Conservation (phyloP, 92 coral and sea anemone species). For the Phenganax subtilis region DNA sequence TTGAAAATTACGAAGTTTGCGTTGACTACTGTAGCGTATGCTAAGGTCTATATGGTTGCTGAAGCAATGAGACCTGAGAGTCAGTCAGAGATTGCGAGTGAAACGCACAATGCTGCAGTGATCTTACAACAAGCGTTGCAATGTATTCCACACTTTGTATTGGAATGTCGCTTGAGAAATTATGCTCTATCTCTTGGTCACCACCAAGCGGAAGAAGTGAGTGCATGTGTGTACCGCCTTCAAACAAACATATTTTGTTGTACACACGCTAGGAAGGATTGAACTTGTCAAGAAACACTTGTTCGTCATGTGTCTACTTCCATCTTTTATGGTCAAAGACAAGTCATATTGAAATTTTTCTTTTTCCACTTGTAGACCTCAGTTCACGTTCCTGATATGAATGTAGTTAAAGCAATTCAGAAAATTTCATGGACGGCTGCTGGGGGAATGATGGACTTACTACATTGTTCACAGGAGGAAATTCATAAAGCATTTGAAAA, state of each 20-base stretch:
- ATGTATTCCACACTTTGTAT: conserved; percentile 81
- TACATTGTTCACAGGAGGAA: conserved; percentile 77
- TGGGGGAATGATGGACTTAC: conserved; percentile 70
- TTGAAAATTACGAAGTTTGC: conserved; percentile 80
- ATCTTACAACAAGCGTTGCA: conserved; percentile 85
- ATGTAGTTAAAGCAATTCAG: conserved; percentile 80
- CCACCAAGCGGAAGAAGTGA: conserved; percentile 65
- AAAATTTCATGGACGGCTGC: conserved; percentile 93
- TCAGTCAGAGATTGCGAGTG: conserved; percentile 66
- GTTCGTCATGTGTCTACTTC: no score
- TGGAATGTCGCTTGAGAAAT: conserved; percentile 85
- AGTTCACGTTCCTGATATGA: conserved; percentile 70
- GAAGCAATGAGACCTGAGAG: conserved; percentile 79
- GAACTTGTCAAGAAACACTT: no score
- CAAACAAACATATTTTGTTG: neutral
- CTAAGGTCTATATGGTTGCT: conserved; percentile 90
- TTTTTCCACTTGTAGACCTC: conserved; percentile 51
- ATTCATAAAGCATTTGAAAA: conserved; percentile 87
- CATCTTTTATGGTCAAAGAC: no score
- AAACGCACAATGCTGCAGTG: conserved; percentile 90
- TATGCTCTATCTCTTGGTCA: conserved; percentile 82
- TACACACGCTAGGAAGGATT: neutral
- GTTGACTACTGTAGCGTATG: conserved; percentile 84
- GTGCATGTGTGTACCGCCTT: neutral
- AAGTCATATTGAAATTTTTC: no score